These are phyloP conservation scores for Pangasianodon hypophthalmus DNA, from an alignment of 2,113 vertebrate species.

Conservation along the genomic window DNA sequence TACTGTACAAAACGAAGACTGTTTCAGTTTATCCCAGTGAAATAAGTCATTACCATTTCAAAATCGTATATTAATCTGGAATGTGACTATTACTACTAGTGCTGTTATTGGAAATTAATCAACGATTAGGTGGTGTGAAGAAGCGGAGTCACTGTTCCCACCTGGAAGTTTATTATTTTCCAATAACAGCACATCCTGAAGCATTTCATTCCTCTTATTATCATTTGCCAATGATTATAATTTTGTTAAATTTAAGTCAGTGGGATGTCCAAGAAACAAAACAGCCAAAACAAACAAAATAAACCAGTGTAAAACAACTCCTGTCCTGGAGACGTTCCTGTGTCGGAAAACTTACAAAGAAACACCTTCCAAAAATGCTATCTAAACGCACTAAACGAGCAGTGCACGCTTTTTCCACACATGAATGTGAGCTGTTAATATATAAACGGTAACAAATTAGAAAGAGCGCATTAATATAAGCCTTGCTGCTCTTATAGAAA, in stretches of 20 bases:
- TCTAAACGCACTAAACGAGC: background rate
- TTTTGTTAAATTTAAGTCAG: background rate
- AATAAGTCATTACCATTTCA: background rate
- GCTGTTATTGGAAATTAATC: background rate
- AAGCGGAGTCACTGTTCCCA: background rate
- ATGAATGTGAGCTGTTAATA: background rate
- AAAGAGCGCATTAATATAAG: background rate
- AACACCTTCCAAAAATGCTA: background rate
- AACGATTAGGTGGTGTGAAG: background rate
- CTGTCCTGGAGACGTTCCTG: background rate
- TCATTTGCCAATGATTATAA: too few species aligned
- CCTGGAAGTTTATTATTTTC: background rate
- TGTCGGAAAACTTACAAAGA: background rate
- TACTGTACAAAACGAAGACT: background rate
- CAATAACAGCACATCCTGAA: too few species aligned
- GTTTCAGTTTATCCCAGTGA: conserved; percentile 6
- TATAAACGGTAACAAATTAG: background rate
- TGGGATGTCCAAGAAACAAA: background rate
- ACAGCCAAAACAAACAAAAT: background rate
- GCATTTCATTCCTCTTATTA: background rate
- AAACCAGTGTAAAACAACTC: too few species aligned
- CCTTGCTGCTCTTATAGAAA: too few species aligned
- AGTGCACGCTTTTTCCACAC: background rate
- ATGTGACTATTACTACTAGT: background rate
- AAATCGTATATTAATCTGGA: background rate